Evolutionary conservation across 2,888 invertebrate genomes (phyloP).

Genomic region (Morpho deidamia): DNA sequence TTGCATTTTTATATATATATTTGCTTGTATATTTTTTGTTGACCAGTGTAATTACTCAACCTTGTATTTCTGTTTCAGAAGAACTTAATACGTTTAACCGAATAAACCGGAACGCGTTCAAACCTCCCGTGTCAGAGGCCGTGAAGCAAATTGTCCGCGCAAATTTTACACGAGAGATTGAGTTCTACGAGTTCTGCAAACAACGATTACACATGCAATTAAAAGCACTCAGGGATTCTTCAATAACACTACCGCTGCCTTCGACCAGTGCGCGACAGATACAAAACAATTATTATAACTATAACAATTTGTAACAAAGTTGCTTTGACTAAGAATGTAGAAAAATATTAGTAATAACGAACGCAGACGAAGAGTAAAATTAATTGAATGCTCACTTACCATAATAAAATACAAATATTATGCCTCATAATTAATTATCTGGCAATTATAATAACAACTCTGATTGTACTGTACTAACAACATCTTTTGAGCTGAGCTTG

Average conservation of each 20-base stretch:
- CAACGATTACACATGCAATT: slow-evolving; percentile 90
- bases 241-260: slow-evolving; percentile 44
- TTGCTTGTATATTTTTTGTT: too few relatives aligned
- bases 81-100: slow-evolving; percentile 86
- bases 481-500: too few relatives aligned
- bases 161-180: slow-evolving; percentile 93
- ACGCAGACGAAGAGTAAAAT: too few relatives aligned
- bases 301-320: slow-evolving; percentile 6
- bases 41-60: background rate
- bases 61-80: slow-evolving; percentile 70
- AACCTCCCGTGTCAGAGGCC: slow-evolving; percentile 91
- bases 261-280: slow-evolving; percentile 20
- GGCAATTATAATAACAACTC: too few relatives aligned
- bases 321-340: background rate
- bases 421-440: too few relatives aligned
- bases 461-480: too few relatives aligned
- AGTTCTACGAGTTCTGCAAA: slow-evolving; percentile 93
- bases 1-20: too few relatives aligned
- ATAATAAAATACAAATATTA: too few relatives aligned
- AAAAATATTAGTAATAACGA: slow-evolving; percentile 4
- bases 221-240: slow-evolving; percentile 81
- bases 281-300: slow-evolving; percentile 10
- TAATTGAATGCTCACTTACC: too few relatives aligned
- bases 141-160: slow-evolving; percentile 90
- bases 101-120: slow-evolving; percentile 91